phyloP scores from a whole-genome alignment of 2,888 invertebrate genomes.

The Syritta pipiens region DNA sequence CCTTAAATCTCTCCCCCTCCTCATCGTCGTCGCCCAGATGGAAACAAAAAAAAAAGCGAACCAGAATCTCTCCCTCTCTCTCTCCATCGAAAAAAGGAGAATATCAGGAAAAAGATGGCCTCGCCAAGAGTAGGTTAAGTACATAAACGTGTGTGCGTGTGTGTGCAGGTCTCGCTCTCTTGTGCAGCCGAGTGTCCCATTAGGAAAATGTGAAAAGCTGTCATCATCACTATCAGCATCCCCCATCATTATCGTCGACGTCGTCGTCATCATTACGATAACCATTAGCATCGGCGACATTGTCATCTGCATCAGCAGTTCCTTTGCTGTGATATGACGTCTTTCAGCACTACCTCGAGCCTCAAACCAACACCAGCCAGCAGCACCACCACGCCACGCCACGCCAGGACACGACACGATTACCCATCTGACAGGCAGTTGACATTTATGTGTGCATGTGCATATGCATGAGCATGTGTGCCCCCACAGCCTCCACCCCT shows the following conservation, averaged over 20 bases:
- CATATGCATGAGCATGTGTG: background rate
- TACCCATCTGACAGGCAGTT: slow-evolving; percentile 20
- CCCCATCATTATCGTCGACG: slow-evolving; percentile 8
- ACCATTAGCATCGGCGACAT: slow-evolving; percentile 65
- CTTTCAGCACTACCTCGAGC: too few relatives aligned
- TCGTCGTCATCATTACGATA: slow-evolving; percentile 62
- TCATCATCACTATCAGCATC: slow-evolving; percentile 63
- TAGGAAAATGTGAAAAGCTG: slow-evolving; percentile 63
- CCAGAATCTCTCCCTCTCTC: slow-evolving; percentile 2
- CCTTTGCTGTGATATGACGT: slow-evolving; percentile 33
- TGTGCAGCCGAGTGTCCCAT: slow-evolving; percentile 48
- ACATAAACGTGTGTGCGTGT: slow-evolving; percentile 27
- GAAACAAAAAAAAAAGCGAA: background rate
- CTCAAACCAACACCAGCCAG: too few relatives aligned
- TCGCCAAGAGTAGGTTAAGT: slow-evolving; percentile 61
- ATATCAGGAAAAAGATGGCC: slow-evolving; percentile 26
- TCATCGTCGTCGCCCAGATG: background rate
- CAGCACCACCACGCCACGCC: background rate
- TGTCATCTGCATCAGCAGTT: slow-evolving; percentile 67
- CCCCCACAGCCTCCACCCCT: slow-evolving; percentile 30
- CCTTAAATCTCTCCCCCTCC: background rate
- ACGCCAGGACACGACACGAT: background rate
- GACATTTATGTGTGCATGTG: slow-evolving; percentile 40
- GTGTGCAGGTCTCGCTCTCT: slow-evolving; percentile 18
- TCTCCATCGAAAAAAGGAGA: slow-evolving; percentile 26